Evolutionary conservation across 2,113 vertebrate species (phyloP).

Genomic region (Diadophis punctatus): DNA sequence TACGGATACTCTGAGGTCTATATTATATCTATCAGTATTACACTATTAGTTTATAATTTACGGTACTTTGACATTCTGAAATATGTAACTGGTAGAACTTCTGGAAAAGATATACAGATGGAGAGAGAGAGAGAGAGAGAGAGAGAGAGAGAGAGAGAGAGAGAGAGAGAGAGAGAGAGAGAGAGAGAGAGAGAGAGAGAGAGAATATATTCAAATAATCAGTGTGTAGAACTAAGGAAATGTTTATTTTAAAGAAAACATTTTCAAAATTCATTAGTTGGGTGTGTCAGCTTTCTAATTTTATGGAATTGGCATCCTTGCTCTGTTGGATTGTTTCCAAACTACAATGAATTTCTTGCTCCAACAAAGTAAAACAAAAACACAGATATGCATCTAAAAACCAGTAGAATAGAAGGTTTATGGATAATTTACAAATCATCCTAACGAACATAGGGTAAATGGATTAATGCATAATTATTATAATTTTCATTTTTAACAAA

Average conservation of each 20-base stretch:
- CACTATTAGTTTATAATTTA: background rate
- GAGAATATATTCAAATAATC: no score
- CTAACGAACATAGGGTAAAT: background rate
- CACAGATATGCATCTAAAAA: background rate
- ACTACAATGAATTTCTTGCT: background rate
- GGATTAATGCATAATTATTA: background rate
- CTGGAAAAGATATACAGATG: background rate
- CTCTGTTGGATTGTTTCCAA: slow-evolving; percentile 3
- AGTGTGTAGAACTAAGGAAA: background rate
- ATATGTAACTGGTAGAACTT: background rate
- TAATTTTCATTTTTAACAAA: background rate
- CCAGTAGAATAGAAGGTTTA: background rate
- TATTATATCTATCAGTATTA: background rate
- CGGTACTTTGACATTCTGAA: background rate
- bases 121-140: no score
- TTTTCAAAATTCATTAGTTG: slow-evolving; percentile 1
- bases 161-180: no score
- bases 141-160: no score
- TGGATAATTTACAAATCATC: background rate
- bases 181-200: no score
- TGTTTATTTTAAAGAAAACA: background rate
- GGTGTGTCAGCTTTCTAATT: background rate
- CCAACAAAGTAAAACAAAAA: background rate
- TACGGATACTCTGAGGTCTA: background rate
- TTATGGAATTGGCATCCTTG: background rate